Base-by-base conservation (phyloP, 2,888 invertebrate species). In the Drosophila kuntzei region DNA sequence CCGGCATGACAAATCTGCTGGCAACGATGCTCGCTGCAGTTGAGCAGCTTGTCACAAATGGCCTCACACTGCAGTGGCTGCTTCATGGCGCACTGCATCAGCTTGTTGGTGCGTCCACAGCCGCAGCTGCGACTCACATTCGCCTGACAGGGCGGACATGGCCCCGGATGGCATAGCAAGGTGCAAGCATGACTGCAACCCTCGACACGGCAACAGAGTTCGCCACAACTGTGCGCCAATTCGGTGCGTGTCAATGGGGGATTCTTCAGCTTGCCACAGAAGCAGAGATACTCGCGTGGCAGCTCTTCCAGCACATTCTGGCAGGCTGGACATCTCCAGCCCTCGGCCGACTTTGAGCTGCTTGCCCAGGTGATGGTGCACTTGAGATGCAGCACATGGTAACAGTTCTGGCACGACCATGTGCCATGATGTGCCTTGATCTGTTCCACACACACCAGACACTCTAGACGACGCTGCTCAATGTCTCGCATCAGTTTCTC, bases 271-370 rank as follows among this genome's bases (percentile, higher is more conserved):
- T 97, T 96, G 22, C 97, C 97, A 91, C 99, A 99, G 93, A 98
- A 98, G 91, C 99, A 99, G 14, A 94, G 93, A 91, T 98, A 99
- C 57, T 96, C 95, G 0, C 94, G 93, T 0, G 98, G 98, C 57
- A 97, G 94, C 22, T 94, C 93, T 14, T 94, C 93, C 62, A 94
- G 95, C 2, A 95, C 95, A 91, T 97, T 96, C 92, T 98, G 98
- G 91, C 99, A 99, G 0, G 98, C 98, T 0, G 99, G 99, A 91
- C 99, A 99, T 18, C 98, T 95, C 99, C 99, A 99, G 63, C 96
- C 96, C 55, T 94, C 94, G 74, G 96, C 96, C 62, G 94, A 94
- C 90, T 95, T 94, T 20, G 97, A 97, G 69, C 96, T 96, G 76
- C 94, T 94, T 0, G 98, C 98, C 99, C 99, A 99, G 87, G 97